Evolutionary conservation across 1,140 invertebrate species (phyloP).

Genomic region (Proales similis): DNA sequence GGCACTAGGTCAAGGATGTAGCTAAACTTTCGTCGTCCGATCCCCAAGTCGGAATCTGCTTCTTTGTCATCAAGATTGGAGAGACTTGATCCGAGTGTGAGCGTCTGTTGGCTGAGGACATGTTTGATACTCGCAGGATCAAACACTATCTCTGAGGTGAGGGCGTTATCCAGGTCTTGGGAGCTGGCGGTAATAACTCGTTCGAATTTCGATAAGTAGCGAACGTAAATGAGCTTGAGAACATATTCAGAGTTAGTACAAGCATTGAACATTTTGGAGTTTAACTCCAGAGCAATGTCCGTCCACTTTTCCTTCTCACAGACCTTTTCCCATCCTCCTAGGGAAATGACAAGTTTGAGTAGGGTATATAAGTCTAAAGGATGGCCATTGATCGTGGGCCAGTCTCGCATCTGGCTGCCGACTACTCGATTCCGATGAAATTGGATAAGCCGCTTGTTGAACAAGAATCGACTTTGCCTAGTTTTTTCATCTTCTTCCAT

Average conservation of each 20-base stretch:
- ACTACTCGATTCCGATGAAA: conserved; percentile 40
- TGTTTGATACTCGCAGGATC: too few species aligned
- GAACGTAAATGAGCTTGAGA: conserved; percentile 77
- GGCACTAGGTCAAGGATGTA: conserved; percentile 49
- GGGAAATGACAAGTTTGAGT: conserved; percentile 76
- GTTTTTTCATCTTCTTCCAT: too few species aligned
- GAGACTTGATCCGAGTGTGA: too few species aligned
- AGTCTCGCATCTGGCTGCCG: conserved; percentile 67
- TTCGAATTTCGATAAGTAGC: too few species aligned
- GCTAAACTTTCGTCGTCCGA: conserved; percentile 25
- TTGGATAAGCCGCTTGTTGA: conserved; percentile 15
- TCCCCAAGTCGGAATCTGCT: too few species aligned
- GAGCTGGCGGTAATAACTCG: too few species aligned
- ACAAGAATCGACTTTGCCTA: too few species aligned
- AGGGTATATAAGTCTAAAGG: conserved; percentile 82
- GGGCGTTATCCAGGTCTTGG: too few species aligned
- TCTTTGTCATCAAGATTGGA: conserved; percentile 28
- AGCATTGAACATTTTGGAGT: conserved; percentile 64
- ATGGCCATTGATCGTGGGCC: conserved; percentile 73
- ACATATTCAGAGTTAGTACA: conserved; percentile 78
- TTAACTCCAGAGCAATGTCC: conserved; percentile 65
- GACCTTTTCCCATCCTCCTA: conserved; percentile 86
- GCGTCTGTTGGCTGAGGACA: too few species aligned
- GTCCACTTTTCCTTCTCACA: conserved; percentile 70
- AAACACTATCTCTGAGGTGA: too few species aligned